Conservation (phyloP, 2,888 invertebrate genomes). For the Eupithecia inturbata region DNA sequence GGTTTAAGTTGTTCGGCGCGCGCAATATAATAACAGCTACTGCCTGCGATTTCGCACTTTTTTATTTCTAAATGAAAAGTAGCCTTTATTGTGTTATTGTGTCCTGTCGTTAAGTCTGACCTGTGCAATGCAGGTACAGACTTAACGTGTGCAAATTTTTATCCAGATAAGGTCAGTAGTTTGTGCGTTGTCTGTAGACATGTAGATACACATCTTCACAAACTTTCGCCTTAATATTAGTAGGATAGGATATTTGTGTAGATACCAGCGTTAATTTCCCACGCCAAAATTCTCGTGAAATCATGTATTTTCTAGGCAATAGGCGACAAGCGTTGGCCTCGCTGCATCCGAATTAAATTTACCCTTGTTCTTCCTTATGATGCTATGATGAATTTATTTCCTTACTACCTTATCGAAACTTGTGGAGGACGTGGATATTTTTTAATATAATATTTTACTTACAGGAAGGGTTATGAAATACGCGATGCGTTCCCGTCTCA, state of each 20-base stretch:
- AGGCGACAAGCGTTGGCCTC: not conserved
- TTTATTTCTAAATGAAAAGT: not conserved
- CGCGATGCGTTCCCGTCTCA: conserved; percentile 8
- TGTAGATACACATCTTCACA: not conserved
- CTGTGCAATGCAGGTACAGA: no score
- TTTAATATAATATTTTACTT: conserved; percentile 12
- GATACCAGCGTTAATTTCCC: not conserved
- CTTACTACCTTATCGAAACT: not conserved
- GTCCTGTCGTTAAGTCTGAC: no score
- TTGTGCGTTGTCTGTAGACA: not conserved
- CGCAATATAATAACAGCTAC: not conserved
- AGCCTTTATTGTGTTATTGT: no score
- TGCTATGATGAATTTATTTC: not conserved
- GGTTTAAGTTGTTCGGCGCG: not conserved
- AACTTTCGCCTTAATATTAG: no score
- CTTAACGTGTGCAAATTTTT: not conserved
- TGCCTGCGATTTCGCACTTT: not conserved
- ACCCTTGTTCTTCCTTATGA: not conserved
- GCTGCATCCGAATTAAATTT: not conserved
- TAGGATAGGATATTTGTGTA: no score
- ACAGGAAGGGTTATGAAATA: conserved; percentile 21
- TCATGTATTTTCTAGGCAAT: not conserved
- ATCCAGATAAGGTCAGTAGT: not conserved
- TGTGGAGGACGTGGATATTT: not conserved
- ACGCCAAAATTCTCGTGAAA: not conserved